Evolutionary conservation across 2,888 invertebrate genomes (phyloP), one percentile per base, ranked within the genome.

Genomic region (Nasonovia ribisnigri): DNA sequence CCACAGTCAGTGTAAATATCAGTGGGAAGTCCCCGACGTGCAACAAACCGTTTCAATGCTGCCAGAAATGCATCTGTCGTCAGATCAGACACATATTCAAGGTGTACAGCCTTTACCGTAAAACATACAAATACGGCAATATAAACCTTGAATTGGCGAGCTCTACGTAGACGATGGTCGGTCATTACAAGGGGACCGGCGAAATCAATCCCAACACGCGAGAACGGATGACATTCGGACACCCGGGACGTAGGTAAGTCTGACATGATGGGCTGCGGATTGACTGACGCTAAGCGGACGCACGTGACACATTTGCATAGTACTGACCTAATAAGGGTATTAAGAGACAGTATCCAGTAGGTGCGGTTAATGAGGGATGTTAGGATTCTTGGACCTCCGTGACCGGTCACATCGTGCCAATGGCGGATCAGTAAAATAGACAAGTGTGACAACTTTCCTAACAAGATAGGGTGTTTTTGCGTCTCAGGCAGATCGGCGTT

Each of bases 81-180:
- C 26, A 95, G 94, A 16, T 95, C 95, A 20, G 89, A 94, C 0
- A 95, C 95, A 26, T 95, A 57, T 90, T 95, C 95, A 13, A 95
- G 36, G 91, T 95, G 95, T 1, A 95, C 60, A 6, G 95, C 95
- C 48, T 95, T 94, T 1, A 94, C 95, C 1, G 94, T 46, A 4
- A 95, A 91, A 84, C 95, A 95, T 1, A 95, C 94, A 88, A 95
- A 95, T 16, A 95, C 16, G 0, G 94, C 95, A 13, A 95, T 88
- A 87, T 95, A 95, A 6, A 90, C 94, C 93, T 95, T 95, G 20
- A 92, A 84, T 0, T 94, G 90, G 88, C 94, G 94, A 1, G 92
- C 84, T 3, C 95, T 95, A 67, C 95, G 36, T 6, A 87, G 36
- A 11, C 67, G n/a, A 46, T n/a, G n/a, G 11, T 54, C 57, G 5